These are phyloP conservation scores for Chrysemys picta DNA, from an alignment of 2,113 vertebrate genomes.

Conservation along the genomic window DNA sequence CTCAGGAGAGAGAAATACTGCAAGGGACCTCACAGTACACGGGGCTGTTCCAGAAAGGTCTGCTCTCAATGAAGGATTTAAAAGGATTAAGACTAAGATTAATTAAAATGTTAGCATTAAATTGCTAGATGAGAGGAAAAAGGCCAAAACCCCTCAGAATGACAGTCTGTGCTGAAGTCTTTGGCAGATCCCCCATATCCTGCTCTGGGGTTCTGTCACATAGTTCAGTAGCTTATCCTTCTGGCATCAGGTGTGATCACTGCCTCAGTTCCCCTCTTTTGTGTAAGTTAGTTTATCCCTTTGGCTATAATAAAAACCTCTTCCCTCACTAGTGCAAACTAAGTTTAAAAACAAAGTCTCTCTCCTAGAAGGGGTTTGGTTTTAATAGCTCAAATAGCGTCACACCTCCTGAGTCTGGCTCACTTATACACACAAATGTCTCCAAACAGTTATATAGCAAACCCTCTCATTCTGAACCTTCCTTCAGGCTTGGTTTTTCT, in stretches of 20 bases:
- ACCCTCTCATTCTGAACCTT: neutral
- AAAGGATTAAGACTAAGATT: slow-evolving; percentile 11
- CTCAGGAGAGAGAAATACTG: slow-evolving; percentile 2
- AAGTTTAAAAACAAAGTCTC: neutral
- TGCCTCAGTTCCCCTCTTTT: neutral
- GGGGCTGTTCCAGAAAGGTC: neutral
- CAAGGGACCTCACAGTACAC: neutral
- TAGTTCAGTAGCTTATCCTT: neutral
- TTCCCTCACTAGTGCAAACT: neutral
- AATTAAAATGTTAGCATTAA: neutral
- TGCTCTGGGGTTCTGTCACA: neutral
- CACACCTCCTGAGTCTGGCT: neutral
- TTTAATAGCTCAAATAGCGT: neutral
- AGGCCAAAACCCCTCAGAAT: neutral
- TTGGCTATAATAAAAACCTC: neutral
- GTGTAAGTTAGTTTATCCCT: neutral
- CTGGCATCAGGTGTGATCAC: neutral
- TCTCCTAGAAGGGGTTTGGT: neutral
- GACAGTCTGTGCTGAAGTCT: neutral
- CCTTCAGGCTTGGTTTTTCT: neutral
- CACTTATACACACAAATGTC: neutral
- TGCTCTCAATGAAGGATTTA: neutral
- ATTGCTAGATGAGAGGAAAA: neutral
- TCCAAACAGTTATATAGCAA: neutral
- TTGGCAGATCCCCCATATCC: neutral